phyloP scores from a whole-genome alignment of 2,113 vertebrate genomes.

The Sturnus vulgaris region DNA sequence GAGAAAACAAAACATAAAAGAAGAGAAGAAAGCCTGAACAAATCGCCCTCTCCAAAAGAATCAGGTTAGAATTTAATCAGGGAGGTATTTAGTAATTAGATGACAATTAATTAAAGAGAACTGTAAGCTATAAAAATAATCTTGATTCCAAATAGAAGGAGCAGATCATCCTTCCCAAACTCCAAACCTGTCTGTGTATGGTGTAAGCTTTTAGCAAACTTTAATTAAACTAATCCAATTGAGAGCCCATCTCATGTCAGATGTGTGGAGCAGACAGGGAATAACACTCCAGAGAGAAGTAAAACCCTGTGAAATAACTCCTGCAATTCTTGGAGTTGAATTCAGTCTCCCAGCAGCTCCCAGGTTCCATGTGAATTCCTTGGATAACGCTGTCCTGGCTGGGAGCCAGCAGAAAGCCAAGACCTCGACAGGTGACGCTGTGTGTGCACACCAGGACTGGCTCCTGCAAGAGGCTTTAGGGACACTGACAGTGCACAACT shows the following conservation, averaged over 20 bases:
- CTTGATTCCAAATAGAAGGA: not conserved
- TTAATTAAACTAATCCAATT: not conserved
- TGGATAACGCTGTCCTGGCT: rapidly evolving
- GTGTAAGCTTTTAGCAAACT: not conserved
- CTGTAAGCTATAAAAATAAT: not conserved
- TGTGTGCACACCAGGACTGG: not conserved
- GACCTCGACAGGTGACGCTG: not conserved
- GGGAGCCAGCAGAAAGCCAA: not conserved
- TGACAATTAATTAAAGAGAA: not conserved
- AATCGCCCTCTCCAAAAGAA: not conserved
- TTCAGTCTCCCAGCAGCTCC: not conserved
- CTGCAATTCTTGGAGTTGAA: rapidly evolving
- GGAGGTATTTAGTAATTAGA: not conserved
- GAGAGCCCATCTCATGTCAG: not conserved
- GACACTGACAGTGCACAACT: not conserved
- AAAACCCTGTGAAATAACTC: not conserved
- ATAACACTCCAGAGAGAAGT: not conserved
- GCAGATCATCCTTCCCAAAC: not conserved
- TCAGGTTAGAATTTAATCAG: not conserved
- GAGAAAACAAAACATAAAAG: not conserved
- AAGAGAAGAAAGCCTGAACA: not conserved
- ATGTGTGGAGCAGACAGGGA: not conserved
- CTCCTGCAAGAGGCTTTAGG: not conserved
- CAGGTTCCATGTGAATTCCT: not conserved
- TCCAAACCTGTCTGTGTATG: not conserved